Base-by-base conservation (phyloP, 2,113 vertebrate genomes). In the Lanius collurio region DNA sequence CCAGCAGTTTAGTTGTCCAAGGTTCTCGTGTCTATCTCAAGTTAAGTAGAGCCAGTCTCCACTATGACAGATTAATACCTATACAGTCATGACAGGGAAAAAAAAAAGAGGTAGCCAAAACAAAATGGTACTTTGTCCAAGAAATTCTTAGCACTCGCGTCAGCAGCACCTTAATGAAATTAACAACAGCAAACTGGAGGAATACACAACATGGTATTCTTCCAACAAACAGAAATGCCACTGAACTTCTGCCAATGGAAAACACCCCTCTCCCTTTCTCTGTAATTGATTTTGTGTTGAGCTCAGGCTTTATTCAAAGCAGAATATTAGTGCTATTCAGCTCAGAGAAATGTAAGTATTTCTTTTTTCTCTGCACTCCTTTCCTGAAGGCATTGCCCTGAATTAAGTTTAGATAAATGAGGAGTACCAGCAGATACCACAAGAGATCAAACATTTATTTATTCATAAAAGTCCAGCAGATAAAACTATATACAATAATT, bases 401-500 rank as follows among this genome's bases (percentile, higher is more conserved):
- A 31, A 64, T 21, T 76, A 87, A 83, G 33, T 69, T 96, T 39
- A 93, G 78, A 85, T 86, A 92, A 96, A 93, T 35, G 11, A 92
- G n/a, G 35, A 86, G 22, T 49, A 71, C n/a, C 63, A 94, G 60
- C 46, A 90, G 69, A 76, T 98, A 98, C 98, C 98, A 98, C 98
- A 98, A 99, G 98, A 99, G 97, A 94, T 96, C 97, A 95, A 98
- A 98, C 97, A 94, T 99, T 99, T 99, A 99, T 98, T 99, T 98
- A 95, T 97, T 98, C 97, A 98, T 98, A 98, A 99, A 99, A 99
- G 98, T 99, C 98, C 97, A 98, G 97, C 98, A 97, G 97, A 97
- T 98, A 98, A 98, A 99, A 98, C 97, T 99, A 99, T 99, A 87
- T 99, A 99, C 99, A 99, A 96, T 97, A 98, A 98, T 89, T 95